These are phyloP conservation scores for Panzeria rudis DNA, from an alignment of 2,888 invertebrate genomes.

Conservation along the genomic window DNA sequence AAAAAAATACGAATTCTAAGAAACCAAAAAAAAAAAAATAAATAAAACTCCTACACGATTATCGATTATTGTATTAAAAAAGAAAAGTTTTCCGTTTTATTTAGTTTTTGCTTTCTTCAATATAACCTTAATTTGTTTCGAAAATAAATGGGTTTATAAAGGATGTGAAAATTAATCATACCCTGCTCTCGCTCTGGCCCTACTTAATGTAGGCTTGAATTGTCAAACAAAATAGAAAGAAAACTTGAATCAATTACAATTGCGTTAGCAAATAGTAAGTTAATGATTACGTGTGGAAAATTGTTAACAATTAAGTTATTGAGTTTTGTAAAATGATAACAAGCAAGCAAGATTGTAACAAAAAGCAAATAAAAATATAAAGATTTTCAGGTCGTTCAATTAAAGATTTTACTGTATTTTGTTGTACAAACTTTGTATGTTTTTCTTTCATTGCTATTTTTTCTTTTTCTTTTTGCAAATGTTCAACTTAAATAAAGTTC, in stretches of 20 bases:
- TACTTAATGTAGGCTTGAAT: background rate
- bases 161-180: background rate
- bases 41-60: constrained; percentile 41
- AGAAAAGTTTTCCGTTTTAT: constrained; percentile 33
- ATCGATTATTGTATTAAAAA: constrained; percentile 62
- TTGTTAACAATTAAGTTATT: constrained; percentile 49
- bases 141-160: background rate
- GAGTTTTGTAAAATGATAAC: background rate
- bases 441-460: background rate
- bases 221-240: background rate
- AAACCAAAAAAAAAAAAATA: background rate
- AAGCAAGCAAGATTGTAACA: background rate
- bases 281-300: constrained; percentile 63
- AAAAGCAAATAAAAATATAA: background rate
- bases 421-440: background rate
- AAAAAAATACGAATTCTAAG: background rate
- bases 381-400: background rate
- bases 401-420: constrained; percentile 2
- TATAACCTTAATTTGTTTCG: constrained; percentile 27
- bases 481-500: constrained; percentile 34
- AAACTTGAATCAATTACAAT: constrained; percentile 25
- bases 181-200: background rate
- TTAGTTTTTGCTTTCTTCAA: background rate
- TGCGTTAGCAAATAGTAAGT: constrained; percentile 51
- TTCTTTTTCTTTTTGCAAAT: background rate